Evolutionary conservation across 1,140 invertebrate species (phyloP).

Genomic region (Zophobas atratus): DNA sequence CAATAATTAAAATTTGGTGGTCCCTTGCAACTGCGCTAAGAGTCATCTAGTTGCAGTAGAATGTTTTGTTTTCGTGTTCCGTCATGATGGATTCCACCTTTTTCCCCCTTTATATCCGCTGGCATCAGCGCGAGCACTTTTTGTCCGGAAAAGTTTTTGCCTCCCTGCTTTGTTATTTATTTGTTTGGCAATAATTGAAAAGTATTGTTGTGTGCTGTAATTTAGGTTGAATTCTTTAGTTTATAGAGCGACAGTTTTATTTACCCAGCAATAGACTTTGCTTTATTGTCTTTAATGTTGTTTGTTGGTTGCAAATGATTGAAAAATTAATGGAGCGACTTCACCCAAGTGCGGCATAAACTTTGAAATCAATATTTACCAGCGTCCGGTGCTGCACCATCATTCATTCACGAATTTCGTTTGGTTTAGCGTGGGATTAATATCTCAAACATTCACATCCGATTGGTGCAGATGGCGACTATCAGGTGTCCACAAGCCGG

Average conservation of each 20-base stretch:
- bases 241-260: slow-evolving; percentile 47
- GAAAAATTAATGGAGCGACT: slow-evolving; percentile 31
- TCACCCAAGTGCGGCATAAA: slow-evolving; percentile 31
- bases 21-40: background rate
- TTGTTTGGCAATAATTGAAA: slow-evolving; percentile 55
- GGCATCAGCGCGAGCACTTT: slow-evolving; percentile 48
- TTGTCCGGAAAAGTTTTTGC: slow-evolving; percentile 49
- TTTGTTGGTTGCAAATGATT: slow-evolving; percentile 41
- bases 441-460: background rate
- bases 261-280: slow-evolving; percentile 35
- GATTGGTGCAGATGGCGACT: slow-evolving; percentile 21
- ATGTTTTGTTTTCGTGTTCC: slow-evolving; percentile 31
- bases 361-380: slow-evolving; percentile 21
- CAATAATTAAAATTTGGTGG: background rate
- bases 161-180: slow-evolving; percentile 53
- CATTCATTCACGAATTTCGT: slow-evolving; percentile 16
- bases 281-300: slow-evolving; percentile 40
- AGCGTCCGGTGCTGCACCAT: background rate
- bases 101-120: slow-evolving; percentile 42
- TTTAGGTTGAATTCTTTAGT: slow-evolving; percentile 53
- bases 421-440: background rate
- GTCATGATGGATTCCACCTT: slow-evolving; percentile 37
- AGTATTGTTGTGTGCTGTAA: slow-evolving; percentile 48
- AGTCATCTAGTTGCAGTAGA: background rate
- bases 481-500: slow-evolving; percentile 7